Conservation (phyloP, 2,797 vertebrate genomes). For the Lepidocolaptes lacrymiger region DNA sequence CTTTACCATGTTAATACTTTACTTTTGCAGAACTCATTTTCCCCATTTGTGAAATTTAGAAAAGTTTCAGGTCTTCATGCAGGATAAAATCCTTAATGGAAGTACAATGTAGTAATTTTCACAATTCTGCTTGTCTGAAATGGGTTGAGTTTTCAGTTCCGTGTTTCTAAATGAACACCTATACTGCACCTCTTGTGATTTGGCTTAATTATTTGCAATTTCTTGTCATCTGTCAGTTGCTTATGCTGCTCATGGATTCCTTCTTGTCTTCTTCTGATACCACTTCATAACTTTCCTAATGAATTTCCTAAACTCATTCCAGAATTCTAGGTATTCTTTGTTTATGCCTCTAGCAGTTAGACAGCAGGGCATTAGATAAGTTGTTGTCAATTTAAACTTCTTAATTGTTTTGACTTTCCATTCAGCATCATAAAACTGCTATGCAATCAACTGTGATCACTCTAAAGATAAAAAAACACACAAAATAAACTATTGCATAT, state of each 20-base stretch:
- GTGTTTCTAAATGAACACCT: background rate
- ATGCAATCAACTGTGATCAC: background rate
- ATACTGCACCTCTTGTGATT: background rate
- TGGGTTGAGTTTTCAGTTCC: background rate
- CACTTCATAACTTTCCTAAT: constrained; percentile 7
- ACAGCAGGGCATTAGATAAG: constrained; percentile 28
- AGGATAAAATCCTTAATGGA: background rate
- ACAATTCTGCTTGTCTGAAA: background rate
- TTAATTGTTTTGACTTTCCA: constrained; percentile 25
- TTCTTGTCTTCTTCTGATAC: background rate
- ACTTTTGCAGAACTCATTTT: background rate
- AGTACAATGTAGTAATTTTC: background rate
- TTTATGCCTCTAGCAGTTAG: constrained; percentile 59
- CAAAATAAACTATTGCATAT: background rate
- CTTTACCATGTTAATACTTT: background rate
- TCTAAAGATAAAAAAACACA: background rate
- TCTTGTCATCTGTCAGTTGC: background rate
- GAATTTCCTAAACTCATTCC: background rate
- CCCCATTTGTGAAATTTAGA: background rate
- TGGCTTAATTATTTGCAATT: background rate
- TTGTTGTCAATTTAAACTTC: constrained; percentile 22
- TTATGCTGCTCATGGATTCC: background rate
- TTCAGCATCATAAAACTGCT: background rate
- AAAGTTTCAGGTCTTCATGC: background rate
- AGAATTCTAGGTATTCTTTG: constrained; percentile 40